phyloP scores from a whole-genome alignment of 1,140 invertebrate species.

The Drosophila murphyi region DNA sequence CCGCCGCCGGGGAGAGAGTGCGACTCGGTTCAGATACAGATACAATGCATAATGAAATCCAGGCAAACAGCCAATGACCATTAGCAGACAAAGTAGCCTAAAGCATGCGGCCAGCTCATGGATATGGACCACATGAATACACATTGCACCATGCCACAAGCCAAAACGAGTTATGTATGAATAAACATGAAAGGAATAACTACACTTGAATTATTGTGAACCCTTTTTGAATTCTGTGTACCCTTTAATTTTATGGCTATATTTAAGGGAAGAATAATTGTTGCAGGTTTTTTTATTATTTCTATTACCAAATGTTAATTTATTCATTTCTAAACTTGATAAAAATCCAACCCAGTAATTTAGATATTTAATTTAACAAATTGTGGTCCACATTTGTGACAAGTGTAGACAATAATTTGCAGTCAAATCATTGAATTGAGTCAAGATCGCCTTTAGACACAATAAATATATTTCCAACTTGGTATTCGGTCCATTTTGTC shows the following conservation, averaged over 20 bases:
- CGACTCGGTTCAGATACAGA: background rate
- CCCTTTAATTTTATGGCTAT: conserved; percentile 7
- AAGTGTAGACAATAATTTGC: no score
- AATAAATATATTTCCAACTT: no score
- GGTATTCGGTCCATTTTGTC: no score
- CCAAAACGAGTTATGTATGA: conserved; percentile 71
- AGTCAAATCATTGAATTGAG: no score
- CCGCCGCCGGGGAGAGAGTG: background rate
- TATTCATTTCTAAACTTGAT: no score
- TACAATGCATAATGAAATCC: conserved; percentile 73
- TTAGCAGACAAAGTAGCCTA: conserved; percentile 69
- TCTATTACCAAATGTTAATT: no score
- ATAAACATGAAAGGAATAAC: conserved; percentile 64
- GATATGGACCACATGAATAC: conserved; percentile 47
- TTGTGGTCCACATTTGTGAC: no score
- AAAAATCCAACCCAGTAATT: no score
- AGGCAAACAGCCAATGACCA: conserved; percentile 71
- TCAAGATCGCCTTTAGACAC: no score
- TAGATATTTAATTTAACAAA: no score
- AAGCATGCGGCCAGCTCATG: conserved; percentile 50
- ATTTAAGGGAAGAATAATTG: no score
- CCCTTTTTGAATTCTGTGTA: conserved; percentile 4
- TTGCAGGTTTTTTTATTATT: no score
- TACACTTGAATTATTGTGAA: background rate
- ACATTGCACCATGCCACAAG: conserved; percentile 31